Base-by-base conservation (phyloP, 64 coral and sea anemone species). In the Pachyseris speciosa region DNA sequence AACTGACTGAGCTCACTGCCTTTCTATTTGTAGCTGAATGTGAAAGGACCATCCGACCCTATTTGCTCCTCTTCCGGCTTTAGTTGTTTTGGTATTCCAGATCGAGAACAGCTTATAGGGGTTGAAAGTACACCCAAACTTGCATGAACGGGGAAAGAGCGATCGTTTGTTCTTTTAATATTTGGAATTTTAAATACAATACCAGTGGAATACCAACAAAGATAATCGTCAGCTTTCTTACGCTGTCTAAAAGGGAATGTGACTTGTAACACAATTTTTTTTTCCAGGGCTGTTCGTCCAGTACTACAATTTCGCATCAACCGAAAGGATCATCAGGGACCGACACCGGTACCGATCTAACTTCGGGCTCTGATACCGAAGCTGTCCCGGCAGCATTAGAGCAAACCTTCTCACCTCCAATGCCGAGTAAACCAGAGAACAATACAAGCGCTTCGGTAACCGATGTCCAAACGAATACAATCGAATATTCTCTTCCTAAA, bases 271-370 rank as follows among this genome's bases (percentile, higher is more conserved):
- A 61, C 4, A 74, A 68, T 34, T 11, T 88, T 50, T 92, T 6
- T 67, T 75, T 16, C 12, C 49, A 93, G 91, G 20, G 61, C 16
- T 70, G 33, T 28, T 75, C 86, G 8, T 57, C 84, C 20, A 70
- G 33, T 60, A 87, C 91, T 15, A 69, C 84, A 53, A 73, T 87
- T 51, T 79, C 84, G 29, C 72, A 87, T 39, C 78, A 74, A 22
- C 78, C 73, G 50, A 75, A 88, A 30, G 84, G 84, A 36, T 87
- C 84, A n/a, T 55, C 47, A 45, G 86, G 84, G 40, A 87, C 84
- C n/a, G 91, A 86, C 16, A 86, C 48, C 5, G 91, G 74, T 30
- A 87, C 74, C 44, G 77, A 80, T 61, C 4, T 39, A 38, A 80
- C 77, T 61, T 80, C 77, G 52, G 77, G 77, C 32, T 80, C 77